Evolutionary conservation across 2,113 vertebrate species (phyloP).

Genomic region (Promerops cafer): DNA sequence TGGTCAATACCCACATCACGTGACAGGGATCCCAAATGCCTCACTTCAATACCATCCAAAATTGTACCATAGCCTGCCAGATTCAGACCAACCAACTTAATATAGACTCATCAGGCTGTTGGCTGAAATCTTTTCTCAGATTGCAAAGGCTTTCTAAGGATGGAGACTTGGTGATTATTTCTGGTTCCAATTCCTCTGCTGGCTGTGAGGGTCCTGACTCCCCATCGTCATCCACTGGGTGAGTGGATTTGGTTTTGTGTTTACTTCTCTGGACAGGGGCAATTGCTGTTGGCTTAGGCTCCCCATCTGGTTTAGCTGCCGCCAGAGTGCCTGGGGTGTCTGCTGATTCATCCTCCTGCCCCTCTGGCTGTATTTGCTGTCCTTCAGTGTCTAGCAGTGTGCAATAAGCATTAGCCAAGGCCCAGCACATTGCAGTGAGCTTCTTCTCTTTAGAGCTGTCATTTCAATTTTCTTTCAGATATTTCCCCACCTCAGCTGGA

Average conservation of each 20-base stretch:
- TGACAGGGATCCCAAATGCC: not conserved
- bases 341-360: not conserved
- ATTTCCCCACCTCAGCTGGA: not conserved
- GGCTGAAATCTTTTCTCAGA: not conserved
- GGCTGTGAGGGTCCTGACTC: not conserved
- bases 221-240: not conserved
- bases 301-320: not conserved
- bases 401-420: not conserved
- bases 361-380: not conserved
- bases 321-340: not conserved
- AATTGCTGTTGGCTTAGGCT: not conserved
- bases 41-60: not conserved
- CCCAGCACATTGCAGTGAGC: not conserved
- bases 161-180: not conserved
- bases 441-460: not conserved
- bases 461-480: not conserved
- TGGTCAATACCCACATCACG: not conserved
- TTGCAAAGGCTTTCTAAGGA: not conserved
- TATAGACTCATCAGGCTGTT: rapidly evolving
- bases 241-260: not conserved
- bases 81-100: not conserved
- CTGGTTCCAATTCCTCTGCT: not conserved
- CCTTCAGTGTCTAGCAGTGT: not conserved
- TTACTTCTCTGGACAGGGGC: not conserved
- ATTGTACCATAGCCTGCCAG: not conserved